A percentile compares a stretch with the other conserved stretches of the same genome.
Evolutionary conservation across 2,888 invertebrate species (phyloP).

Genomic region (Neoscelio sp.): DNA sequence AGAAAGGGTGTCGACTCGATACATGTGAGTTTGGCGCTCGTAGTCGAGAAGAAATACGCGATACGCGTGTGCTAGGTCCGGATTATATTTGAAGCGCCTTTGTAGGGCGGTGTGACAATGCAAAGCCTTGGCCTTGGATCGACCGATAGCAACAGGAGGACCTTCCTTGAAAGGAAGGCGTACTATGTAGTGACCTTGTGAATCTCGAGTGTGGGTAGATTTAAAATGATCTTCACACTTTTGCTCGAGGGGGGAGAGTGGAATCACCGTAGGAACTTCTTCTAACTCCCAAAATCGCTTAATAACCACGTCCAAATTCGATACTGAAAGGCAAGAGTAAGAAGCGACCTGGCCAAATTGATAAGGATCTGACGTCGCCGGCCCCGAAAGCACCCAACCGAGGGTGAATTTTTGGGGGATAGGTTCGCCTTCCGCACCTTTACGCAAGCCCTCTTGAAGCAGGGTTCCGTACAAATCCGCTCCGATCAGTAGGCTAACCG

Average conservation of each 20-base stretch:
- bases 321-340: neutral
- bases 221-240: slow-evolving; percentile 53
- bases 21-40: neutral
- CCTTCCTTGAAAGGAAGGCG: slow-evolving; percentile 23
- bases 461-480: slow-evolving; percentile 2
- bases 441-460: neutral
- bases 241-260: neutral
- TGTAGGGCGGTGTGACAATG: neutral
- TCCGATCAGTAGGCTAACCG: neutral
- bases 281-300: slow-evolving; percentile 50
- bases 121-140: neutral
- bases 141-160: neutral
- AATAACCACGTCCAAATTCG: neutral
- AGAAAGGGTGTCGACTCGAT: too few relatives aligned
- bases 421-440: neutral
- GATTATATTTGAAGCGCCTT: neutral
- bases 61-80: neutral
- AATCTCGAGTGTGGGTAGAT: slow-evolving; percentile 42
- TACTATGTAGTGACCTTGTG: slow-evolving; percentile 41
- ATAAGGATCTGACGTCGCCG: neutral
- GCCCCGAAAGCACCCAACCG: slow-evolving; percentile 17
- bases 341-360: too few relatives aligned
- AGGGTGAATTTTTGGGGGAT: slow-evolving; percentile 4
- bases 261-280: slow-evolving; percentile 13
- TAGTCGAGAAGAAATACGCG: neutral